Percentiles rank a stretch among this genome's conserved stretches.
Conservation (phyloP, 1,140 invertebrate species). For the Grapholita molesta region DNA sequence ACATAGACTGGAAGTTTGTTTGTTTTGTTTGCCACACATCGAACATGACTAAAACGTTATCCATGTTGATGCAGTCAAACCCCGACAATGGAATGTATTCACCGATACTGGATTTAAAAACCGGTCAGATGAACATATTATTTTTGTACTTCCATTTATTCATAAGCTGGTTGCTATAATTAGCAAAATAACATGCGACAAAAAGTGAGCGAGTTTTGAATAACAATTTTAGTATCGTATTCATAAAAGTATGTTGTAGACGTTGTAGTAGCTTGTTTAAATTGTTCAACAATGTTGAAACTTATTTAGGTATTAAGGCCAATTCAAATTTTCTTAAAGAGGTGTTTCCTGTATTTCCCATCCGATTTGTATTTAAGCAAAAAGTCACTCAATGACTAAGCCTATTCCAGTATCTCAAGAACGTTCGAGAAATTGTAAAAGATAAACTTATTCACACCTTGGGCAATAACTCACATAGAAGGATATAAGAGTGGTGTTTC, state of each 20-base stretch:
- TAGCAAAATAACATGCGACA: not conserved
- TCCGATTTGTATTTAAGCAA: not conserved
- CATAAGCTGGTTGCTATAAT: not conserved
- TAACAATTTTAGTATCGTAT: no score
- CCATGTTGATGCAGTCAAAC: not conserved
- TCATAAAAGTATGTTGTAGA: no score
- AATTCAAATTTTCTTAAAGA: no score
- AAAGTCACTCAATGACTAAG: not conserved
- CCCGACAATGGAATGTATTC: not conserved
- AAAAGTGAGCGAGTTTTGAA: not conserved
- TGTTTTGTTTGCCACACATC: not conserved
- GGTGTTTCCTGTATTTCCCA: no score
- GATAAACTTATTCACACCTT: not conserved
- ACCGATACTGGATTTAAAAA: constrained; percentile 1
- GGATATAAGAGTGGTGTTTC: not conserved
- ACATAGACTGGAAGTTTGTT: not conserved
- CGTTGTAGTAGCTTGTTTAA: no score
- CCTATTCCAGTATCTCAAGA: not conserved
- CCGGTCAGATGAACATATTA: not conserved
- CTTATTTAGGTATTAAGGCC: no score
- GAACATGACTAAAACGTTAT: constrained; percentile 9
- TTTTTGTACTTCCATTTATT: not conserved
- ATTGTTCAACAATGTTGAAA: no score
- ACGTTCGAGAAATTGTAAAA: not conserved
- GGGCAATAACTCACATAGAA: not conserved